Evolutionary conservation across 2,113 vertebrate species (phyloP).

Genomic region (Verasper variegatus): DNA sequence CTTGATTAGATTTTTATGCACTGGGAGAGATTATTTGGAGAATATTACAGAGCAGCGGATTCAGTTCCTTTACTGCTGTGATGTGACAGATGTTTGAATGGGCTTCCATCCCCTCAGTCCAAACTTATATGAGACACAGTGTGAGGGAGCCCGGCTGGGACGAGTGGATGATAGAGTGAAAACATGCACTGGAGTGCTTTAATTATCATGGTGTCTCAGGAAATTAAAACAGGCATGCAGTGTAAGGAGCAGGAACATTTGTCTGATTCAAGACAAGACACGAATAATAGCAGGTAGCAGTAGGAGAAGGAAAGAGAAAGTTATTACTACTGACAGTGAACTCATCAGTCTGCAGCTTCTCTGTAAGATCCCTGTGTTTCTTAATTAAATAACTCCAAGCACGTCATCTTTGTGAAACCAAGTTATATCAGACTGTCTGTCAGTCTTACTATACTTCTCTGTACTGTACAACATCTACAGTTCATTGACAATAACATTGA

Average conservation of each 20-base stretch:
- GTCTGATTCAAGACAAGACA: background rate
- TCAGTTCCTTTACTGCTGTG: constrained; percentile 11
- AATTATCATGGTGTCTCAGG: background rate
- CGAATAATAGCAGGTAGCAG: background rate
- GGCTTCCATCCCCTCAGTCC: constrained; percentile 4
- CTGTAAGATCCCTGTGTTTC: too few species aligned
- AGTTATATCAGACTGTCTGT: too few species aligned
- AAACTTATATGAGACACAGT: constrained; percentile 1
- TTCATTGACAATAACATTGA: too few species aligned
- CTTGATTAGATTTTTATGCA: constrained; percentile 28
- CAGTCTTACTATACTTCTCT: too few species aligned
- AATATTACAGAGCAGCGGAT: constrained; percentile 22
- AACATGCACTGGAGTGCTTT: background rate
- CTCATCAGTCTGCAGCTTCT: too few species aligned
- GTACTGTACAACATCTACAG: too few species aligned
- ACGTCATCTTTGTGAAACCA: too few species aligned
- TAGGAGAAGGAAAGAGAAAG: too few species aligned
- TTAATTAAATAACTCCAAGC: too few species aligned
- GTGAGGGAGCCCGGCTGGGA: constrained; percentile 21
- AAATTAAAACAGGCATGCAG: background rate
- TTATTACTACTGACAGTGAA: too few species aligned
- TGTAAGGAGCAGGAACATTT: background rate
- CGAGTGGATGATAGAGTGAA: constrained; percentile 7
- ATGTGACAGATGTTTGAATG: constrained; percentile 38
- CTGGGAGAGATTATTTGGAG: constrained; percentile 10